phyloP scores from a whole-genome alignment of 2,113 vertebrate genomes.

The Grantiella picta region DNA sequence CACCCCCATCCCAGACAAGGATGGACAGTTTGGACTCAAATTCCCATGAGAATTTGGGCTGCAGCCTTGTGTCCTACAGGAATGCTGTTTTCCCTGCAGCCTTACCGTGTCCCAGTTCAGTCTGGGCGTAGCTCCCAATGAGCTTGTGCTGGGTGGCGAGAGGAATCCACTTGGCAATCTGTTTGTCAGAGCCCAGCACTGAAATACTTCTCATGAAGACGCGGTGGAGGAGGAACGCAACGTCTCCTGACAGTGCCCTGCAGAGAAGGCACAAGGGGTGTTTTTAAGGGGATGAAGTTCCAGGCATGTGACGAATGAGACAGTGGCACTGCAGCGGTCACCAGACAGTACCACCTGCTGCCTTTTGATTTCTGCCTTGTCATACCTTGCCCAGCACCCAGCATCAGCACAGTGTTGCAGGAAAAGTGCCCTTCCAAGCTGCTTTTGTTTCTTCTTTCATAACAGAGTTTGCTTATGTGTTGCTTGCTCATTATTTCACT shows the following conservation, averaged over 20 bases:
- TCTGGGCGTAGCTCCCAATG: conserved; percentile 73
- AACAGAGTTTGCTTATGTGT: not conserved
- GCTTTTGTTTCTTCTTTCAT: not conserved
- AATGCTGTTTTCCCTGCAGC: not conserved
- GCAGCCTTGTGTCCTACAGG: not conserved
- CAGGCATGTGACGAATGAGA: not conserved
- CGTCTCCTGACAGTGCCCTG: conserved; percentile 57
- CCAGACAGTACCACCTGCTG: not conserved
- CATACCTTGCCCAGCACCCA: not conserved
- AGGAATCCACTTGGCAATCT: conserved; percentile 73
- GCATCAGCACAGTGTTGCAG: not conserved
- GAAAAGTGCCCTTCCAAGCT: not conserved
- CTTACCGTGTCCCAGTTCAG: conserved; percentile 80
- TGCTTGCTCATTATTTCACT: not conserved
- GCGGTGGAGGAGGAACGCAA: conserved; percentile 3
- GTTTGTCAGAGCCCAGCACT: conserved; percentile 71
- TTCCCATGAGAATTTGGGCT: not conserved
- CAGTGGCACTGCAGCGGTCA: not conserved
- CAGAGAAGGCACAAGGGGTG: not conserved
- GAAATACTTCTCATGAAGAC: conserved; percentile 63
- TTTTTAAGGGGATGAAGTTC: not conserved
- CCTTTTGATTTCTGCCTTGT: not conserved
- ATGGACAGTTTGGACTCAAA: not conserved
- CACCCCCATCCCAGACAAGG: not conserved
- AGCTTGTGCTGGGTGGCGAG: conserved; percentile 47